Evolutionary conservation across 1,140 invertebrate species (phyloP).

Genomic region (Ctenoplectra terminalis): DNA sequence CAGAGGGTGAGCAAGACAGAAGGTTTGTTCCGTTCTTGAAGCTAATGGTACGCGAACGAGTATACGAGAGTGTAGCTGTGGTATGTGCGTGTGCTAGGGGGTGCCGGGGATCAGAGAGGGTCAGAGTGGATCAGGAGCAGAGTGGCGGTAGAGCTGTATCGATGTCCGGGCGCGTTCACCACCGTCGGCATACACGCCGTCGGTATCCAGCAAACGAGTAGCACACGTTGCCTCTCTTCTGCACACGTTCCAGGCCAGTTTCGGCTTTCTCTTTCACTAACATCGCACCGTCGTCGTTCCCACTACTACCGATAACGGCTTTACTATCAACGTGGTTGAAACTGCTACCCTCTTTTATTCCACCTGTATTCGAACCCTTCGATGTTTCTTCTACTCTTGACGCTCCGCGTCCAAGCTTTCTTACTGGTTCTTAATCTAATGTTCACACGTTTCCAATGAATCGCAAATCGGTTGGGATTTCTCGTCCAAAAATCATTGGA

Average conservation of each 20-base stretch:
- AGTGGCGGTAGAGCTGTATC: slow-evolving; percentile 69
- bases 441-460: neutral
- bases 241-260: slow-evolving; percentile 8
- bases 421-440: neutral
- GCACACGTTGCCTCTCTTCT: slow-evolving; percentile 43
- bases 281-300: neutral
- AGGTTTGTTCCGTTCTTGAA: slow-evolving; percentile 40
- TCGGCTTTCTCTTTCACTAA: slow-evolving; percentile 4
- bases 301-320: neutral
- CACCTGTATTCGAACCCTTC: neutral
- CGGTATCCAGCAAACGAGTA: slow-evolving; percentile 68
- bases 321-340: slow-evolving; percentile 13
- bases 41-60: slow-evolving; percentile 50
- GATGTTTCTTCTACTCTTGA: neutral
- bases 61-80: slow-evolving; percentile 14
- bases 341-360: slow-evolving; percentile 3
- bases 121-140: slow-evolving; percentile 64
- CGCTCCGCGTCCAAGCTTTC: neutral
- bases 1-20: slow-evolving; percentile 20
- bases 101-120: slow-evolving; percentile 52
- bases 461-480: neutral
- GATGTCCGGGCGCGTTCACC: slow-evolving; percentile 71
- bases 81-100: slow-evolving; percentile 48
- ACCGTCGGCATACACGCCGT: slow-evolving; percentile 62
- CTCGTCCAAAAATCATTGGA: no score